Conservation (phyloP, 2,797 vertebrate species). For the Gallirallus australis region DNA sequence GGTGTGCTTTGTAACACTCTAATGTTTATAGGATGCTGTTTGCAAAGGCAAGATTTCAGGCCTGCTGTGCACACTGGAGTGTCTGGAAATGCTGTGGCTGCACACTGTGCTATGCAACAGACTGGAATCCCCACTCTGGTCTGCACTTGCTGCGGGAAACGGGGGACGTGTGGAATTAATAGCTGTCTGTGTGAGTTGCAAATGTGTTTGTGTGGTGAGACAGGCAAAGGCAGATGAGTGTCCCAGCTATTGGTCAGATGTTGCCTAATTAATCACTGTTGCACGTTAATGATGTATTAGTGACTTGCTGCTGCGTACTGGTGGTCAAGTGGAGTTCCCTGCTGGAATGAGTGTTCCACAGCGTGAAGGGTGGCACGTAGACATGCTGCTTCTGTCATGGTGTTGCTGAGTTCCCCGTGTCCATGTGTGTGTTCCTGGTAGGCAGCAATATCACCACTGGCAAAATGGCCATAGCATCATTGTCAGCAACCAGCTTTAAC, state of each 20-base stretch:
- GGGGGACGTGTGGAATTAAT: neutral
- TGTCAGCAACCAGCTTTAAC: neutral
- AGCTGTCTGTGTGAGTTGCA: neutral
- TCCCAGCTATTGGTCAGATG: neutral
- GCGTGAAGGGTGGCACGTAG: neutral
- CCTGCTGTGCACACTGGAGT: constrained; percentile 10
- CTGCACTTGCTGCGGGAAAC: neutral
- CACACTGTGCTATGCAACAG: constrained; percentile 19
- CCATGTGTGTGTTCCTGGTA: neutral
- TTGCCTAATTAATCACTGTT: constrained; percentile 15
- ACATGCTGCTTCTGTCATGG: neutral
- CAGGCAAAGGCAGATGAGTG: neutral
- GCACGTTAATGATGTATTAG: neutral
- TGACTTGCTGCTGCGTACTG: neutral
- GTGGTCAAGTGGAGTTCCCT: constrained; percentile 54
- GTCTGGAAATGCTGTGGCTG: neutral
- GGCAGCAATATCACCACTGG: neutral
- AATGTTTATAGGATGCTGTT: neutral
- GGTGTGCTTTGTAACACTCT: neutral
- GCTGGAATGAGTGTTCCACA: constrained; percentile 10
- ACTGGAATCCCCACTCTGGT: constrained; percentile 13
- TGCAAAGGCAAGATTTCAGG: neutral
- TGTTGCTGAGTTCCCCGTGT: neutral
- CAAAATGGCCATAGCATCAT: neutral
- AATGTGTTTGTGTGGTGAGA: neutral